phyloP scores from a whole-genome alignment of 2,797 vertebrate genomes.

The Ficedula albicollis region DNA sequence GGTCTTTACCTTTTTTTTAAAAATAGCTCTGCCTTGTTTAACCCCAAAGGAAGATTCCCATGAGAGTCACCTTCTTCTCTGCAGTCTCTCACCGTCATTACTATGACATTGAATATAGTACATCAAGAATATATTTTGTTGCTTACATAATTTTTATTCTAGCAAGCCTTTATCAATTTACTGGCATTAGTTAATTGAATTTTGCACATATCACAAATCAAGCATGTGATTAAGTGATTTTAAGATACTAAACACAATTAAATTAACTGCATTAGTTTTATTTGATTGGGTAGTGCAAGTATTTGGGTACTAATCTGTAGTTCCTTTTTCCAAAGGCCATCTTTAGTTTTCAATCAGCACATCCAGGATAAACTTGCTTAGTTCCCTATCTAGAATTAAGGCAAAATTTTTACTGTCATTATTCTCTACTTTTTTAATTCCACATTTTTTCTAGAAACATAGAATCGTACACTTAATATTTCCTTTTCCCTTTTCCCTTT shows the following conservation, averaged over 20 bases:
- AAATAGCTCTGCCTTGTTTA: neutral
- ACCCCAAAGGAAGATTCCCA: neutral
- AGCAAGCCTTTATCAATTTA: neutral
- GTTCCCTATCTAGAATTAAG: neutral
- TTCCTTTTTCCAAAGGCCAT: neutral
- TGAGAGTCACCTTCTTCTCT: neutral
- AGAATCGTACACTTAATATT: neutral
- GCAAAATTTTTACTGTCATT: neutral
- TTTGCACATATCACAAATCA: neutral
- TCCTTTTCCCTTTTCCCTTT: too few species aligned
- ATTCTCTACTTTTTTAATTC: neutral
- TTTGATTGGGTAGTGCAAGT: neutral
- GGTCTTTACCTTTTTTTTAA: neutral
- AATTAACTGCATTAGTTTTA: neutral
- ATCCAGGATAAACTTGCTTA: neutral
- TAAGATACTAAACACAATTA: neutral
- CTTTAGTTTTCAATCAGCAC: neutral
- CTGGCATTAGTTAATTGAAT: neutral
- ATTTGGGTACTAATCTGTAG: neutral
- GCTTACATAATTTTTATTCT: neutral
- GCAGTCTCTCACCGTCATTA: neutral
- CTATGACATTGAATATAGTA: neutral
- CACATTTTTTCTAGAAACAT: neutral
- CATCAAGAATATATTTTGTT: neutral
- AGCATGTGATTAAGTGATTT: neutral